Base-by-base conservation (phyloP, 2,888 invertebrate species). In the Cotesia congregata region DNA sequence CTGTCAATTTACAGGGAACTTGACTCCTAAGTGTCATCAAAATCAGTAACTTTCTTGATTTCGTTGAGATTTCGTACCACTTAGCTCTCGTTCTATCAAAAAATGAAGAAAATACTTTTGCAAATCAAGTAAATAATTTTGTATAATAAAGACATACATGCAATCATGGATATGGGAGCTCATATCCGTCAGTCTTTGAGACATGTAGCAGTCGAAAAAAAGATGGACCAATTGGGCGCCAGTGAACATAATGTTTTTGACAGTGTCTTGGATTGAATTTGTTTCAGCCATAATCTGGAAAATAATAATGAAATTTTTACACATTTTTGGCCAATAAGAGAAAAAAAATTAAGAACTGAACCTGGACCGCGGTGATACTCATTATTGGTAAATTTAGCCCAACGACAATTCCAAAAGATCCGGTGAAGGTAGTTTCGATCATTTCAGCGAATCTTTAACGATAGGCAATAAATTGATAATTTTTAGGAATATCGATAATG, bases 1-100 rank as follows among this genome's bases (percentile, higher is more conserved):
- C 80, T 0, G 80, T 80, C 5, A 80, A 61, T 4, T 73, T 59
- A 67, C 79, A 81, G 6, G 80, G 80, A 59, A 67, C 60, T 12
- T 59, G 59, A 74, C 78, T 79, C 50, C 78, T 65, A 38, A 75
- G 40, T 15, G 76, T 77, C 30, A 81, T 75, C 15, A 81, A 60
- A 1, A 67, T 70, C 6, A 80, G 3, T 41, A 79, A 30, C 60
- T 72, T 80, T 67, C 69, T 60, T 5, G 78, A 30, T 67, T 6
- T 77, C 1, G 65, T 7, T 9, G 79, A 30, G 1, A 72, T 39
- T 7, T 39, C 40, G 20, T 79, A 72, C 80, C 81, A 81, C 1
- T 76, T 70, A 6, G 68, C 50, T 17, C 68, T 40, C 4, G 68
- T 68, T 20, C 74, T 74, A 20, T 39, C 61, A 30, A 30, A 30